Percentiles rank a stretch among this genome's conserved stretches.
These are phyloP conservation scores for Solen grandis DNA, from an alignment of 1,140 invertebrate species.

Conservation along the genomic window DNA sequence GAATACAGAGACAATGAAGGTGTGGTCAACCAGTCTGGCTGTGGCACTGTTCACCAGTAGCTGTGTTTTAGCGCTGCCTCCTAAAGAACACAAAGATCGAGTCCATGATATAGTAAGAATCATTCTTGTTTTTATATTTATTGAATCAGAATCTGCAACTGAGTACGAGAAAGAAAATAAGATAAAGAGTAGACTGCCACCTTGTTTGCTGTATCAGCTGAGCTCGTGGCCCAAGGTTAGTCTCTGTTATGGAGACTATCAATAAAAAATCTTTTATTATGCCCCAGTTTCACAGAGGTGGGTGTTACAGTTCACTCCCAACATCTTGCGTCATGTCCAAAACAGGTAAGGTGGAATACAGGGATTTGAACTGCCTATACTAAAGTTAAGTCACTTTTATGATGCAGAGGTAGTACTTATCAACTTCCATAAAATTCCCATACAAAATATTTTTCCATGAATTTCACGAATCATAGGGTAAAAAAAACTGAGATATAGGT, in stretches of 20 bases:
- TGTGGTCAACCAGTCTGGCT: constrained; percentile 58
- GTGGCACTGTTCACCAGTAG: constrained; percentile 60
- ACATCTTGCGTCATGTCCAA: no score
- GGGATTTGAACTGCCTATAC: no score
- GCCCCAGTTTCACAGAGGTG: no score
- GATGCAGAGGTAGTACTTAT: no score
- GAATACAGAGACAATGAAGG: no score
- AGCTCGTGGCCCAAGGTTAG: neutral
- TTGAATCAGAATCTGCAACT: neutral
- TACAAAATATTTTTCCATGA: no score
- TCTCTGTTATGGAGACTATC: neutral
- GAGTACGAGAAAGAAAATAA: neutral
- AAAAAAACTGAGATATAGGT: no score
- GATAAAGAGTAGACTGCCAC: neutral
- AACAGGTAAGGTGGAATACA: no score
- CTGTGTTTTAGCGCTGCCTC: constrained; percentile 82
- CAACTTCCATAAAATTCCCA: no score
- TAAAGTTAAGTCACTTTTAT: no score
- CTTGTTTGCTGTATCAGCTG: neutral
- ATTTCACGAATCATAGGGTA: no score
- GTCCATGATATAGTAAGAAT: constrained; percentile 82
- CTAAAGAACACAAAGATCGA: constrained; percentile 82
- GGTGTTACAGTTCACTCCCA: no score
- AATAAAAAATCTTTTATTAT: neutral
- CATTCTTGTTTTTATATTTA: neutral